Percentiles rank a stretch among this genome's conserved stretches.
phyloP scores from a whole-genome alignment of 2,888 invertebrate genomes.

The Acrobasis suavella region DNA sequence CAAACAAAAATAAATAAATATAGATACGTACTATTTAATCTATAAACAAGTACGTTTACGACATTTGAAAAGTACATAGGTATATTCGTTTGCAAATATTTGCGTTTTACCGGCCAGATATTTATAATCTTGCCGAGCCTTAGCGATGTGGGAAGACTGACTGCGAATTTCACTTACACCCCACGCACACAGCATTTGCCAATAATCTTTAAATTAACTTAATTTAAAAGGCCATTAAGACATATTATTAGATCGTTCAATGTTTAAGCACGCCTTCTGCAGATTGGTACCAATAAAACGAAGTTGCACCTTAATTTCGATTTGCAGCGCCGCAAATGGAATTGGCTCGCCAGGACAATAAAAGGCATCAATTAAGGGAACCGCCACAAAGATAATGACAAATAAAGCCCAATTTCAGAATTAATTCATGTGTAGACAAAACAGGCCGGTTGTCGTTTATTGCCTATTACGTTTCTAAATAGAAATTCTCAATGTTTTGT shows the following conservation, averaged over 20 bases:
- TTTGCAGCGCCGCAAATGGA: conserved; percentile 37
- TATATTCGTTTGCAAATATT: too few species aligned
- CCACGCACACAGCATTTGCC: conserved; percentile 23
- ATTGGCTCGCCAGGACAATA: conserved; percentile 43
- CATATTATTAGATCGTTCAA: not conserved
- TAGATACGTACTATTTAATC: too few species aligned
- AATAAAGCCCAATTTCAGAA: conserved; percentile 40
- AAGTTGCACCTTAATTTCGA: conserved; percentile 23
- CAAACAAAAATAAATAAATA: conserved; percentile 32
- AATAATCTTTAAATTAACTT: conserved; percentile 10
- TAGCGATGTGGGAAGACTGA: conserved; percentile 29
- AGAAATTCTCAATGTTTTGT: not conserved
- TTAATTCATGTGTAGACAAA: conserved; percentile 31
- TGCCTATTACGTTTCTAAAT: conserved; percentile 23
- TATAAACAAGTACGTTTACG: too few species aligned
- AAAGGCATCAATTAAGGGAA: conserved; percentile 44
- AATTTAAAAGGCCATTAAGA: not conserved
- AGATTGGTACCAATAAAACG: conserved; percentile 28
- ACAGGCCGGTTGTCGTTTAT: conserved; percentile 26
- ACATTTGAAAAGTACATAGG: too few species aligned
- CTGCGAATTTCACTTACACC: conserved; percentile 27
- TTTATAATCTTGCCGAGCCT: not conserved
- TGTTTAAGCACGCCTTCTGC: not conserved
- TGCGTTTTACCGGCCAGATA: not conserved
- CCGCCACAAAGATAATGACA: conserved; percentile 39